A percentile compares a stretch with the other conserved stretches of the same genome.
Evolutionary conservation across 2,113 vertebrate species (phyloP).

Genomic region (Heptranchias perlo): DNA sequence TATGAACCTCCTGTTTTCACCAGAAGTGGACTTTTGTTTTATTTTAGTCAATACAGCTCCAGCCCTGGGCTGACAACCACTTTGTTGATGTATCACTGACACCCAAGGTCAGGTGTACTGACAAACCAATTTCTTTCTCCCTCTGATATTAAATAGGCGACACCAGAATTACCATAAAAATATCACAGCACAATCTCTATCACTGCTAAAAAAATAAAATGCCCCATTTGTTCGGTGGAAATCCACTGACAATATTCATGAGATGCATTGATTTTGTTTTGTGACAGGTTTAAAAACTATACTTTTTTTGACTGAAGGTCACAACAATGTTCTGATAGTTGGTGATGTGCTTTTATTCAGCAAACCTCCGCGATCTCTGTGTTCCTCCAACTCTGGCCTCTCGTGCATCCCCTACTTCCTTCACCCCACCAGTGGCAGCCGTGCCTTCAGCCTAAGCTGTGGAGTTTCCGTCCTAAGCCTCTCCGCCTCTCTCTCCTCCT

Average conservation of each 20-base stretch:
- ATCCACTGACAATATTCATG: conserved; percentile 28
- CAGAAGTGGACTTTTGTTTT: not conserved
- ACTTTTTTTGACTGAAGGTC: not conserved
- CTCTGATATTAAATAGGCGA: not conserved
- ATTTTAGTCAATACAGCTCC: no score
- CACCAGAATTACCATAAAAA: conserved; percentile 20
- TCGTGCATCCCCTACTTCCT: not conserved
- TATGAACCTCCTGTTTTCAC: not conserved
- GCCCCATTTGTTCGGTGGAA: not conserved
- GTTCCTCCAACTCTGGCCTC: not conserved
- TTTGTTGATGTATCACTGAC: not conserved
- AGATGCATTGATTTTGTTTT: conserved; percentile 20
- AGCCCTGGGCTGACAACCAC: not conserved
- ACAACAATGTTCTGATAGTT: not conserved
- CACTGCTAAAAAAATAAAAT: conserved; percentile 24
- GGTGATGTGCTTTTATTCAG: not conserved
- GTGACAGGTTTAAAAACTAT: not conserved
- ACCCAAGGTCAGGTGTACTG: not conserved
- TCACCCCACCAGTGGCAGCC: not conserved
- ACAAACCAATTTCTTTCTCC: conserved; percentile 6
- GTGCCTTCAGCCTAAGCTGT: not conserved
- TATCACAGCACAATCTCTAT: not conserved
- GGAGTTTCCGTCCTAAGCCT: not conserved
- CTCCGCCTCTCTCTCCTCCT: not conserved
- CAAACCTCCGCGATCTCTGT: not conserved